phyloP scores from a whole-genome alignment of 1,140 invertebrate genomes.

The Periplaneta americana region DNA sequence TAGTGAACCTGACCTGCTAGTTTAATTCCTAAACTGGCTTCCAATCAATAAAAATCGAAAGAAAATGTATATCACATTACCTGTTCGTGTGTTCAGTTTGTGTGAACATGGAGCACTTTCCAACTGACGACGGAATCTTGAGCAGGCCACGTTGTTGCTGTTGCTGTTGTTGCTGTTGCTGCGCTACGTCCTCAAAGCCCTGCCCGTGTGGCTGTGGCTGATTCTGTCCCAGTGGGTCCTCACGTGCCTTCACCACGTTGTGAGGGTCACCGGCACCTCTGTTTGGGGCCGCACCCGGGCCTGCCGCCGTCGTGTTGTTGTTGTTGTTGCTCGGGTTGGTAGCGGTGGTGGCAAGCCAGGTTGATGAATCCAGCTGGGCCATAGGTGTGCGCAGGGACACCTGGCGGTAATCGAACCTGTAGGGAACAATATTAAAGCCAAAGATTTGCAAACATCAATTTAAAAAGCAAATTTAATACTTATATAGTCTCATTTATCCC shows the following conservation, averaged over 20 bases:
- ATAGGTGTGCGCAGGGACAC: slow-evolving; percentile 31
- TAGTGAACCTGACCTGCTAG: too few species aligned
- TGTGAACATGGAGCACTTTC: slow-evolving; percentile 42
- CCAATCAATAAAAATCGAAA: too few species aligned
- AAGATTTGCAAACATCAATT: too few species aligned
- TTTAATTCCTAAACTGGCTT: too few species aligned
- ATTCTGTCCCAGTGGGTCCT: slow-evolving; percentile 18
- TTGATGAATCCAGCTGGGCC: slow-evolving; percentile 40
- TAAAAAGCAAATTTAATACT: too few species aligned
- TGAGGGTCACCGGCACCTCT: slow-evolving; percentile 13
- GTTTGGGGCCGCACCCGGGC: background rate
- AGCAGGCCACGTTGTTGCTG: slow-evolving; percentile 24
- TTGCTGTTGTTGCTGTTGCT: slow-evolving; percentile 22
- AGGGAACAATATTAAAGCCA: too few species aligned
- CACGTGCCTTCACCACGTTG: slow-evolving; percentile 13
- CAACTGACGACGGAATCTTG: slow-evolving; percentile 25
- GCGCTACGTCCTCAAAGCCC: slow-evolving; percentile 3
- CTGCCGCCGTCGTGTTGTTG: slow-evolving; percentile 4
- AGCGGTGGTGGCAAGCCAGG: slow-evolving; percentile 10
- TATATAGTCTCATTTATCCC: too few species aligned
- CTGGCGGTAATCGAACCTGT: slow-evolving; percentile 20
- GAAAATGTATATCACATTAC: too few species aligned
- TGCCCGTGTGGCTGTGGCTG: slow-evolving; percentile 15
- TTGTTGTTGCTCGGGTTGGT: background rate
- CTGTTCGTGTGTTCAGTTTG: slow-evolving; percentile 37